Conservation (phyloP, 2,797 vertebrate species). For the Mallotus villosus region DNA sequence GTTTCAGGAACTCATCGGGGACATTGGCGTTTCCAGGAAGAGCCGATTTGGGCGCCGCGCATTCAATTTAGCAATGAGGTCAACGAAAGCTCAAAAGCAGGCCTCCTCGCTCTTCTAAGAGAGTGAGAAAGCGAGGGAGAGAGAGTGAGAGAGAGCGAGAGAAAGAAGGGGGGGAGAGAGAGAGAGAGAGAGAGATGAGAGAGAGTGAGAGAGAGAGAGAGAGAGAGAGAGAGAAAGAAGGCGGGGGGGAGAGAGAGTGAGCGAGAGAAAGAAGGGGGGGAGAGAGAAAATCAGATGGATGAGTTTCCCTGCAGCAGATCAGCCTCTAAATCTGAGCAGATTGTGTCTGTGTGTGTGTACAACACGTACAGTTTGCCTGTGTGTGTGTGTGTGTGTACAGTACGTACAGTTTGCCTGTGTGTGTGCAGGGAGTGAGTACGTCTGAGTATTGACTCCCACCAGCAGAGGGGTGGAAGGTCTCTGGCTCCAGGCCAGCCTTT, state of each 20-base stretch:
- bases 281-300: constrained; percentile 14
- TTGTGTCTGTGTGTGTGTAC: constrained; percentile 14
- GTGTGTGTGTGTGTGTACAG: constrained; percentile 13
- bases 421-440: constrained; percentile 1
- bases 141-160: not conserved
- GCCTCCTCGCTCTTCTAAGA: not conserved
- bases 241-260: not conserved
- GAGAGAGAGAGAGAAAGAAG: not conserved
- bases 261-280: too few relatives aligned
- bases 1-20: not conserved
- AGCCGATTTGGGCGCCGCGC: not conserved
- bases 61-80: constrained; percentile 20
- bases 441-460: not conserved
- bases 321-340: constrained; percentile 13
- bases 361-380: not conserved
- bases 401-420: not conserved
- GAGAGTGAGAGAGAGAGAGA: not conserved
- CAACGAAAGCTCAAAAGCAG: not conserved
- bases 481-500: constrained; percentile 38
- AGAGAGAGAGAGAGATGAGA: too few relatives aligned
- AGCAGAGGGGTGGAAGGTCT: constrained; percentile 12
- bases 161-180: constrained; percentile 2
- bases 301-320: constrained; percentile 10
- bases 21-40: constrained; percentile 4
- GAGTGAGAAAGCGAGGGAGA: not conserved